Base-by-base conservation (phyloP, 2,888 invertebrate genomes). In the Caradrina kadenii region DNA sequence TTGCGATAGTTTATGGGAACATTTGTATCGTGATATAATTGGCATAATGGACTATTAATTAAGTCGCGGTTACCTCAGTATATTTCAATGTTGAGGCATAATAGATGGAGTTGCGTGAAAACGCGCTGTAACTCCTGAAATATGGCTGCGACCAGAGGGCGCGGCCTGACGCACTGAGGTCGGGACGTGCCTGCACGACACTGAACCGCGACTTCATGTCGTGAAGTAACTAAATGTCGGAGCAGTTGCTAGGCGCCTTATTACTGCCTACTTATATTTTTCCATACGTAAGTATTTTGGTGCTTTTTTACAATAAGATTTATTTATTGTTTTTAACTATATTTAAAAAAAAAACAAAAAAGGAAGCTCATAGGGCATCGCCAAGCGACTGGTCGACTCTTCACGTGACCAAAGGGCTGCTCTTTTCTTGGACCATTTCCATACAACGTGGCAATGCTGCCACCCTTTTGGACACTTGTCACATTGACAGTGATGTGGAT, bases 31-130 rank as follows among this genome's bases (percentile, higher is more conserved):
- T 45, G 50, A 66, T 63, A 67, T 76, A 76, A 79, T 76, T 75
- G 62, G 22, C 58, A 66, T 83, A 83, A 83, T 80, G 67, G 77
- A 1, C 74, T 67, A 83, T 83, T 83, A 76, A 83, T 83, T 83
- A 73, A 72, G 81, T 59, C 53, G 26, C 60, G 56, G 63, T 73
- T 77, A 77, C 60, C 49, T 77, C 70, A 74, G 70, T 63, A 71
- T 71, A 76, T 73, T 69, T 81, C 73, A 79, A 54, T 78, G 76
- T 69, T 72, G 63, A 72, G 83, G 65, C 60, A 73, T 77, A 82
- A 83, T 82, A 62, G 78, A 77, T 61, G 66, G 73, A 69, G 72
- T 81, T 71, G 85, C 85, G 83, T 85, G 85, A 72, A 84, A 75
- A 70, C 62, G 42, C 50, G 78, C 76, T 69, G 81, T 84, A 77